Base-by-base conservation (phyloP, 2,797 vertebrate species). In the Melanotaenia nigrans region DNA sequence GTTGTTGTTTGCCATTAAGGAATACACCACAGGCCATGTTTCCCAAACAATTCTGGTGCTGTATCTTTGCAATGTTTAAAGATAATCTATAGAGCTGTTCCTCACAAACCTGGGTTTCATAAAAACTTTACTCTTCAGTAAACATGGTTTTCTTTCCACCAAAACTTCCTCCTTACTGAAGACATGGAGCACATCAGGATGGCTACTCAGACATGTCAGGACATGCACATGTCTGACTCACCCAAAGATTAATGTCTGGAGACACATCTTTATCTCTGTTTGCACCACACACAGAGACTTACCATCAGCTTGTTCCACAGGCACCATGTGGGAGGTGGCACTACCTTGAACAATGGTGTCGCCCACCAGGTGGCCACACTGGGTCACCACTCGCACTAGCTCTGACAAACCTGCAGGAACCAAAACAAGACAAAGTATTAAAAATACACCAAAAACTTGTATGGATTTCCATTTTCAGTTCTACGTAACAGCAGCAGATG, bases 301-400 rank as follows among this genome's bases (percentile, higher is more conserved):
- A 90, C 90, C 90, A 54, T 98, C 96, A 0, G 96, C 96, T 1
- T 97, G 94, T 77, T 98, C 96, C 22, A 95, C 94, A 0, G 95
- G 95, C 69, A 96, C 95, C 93, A 95, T 92, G 70, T 97, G 96
- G 56, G 96, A 96, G 73, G 96, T 97, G 33, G 95, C 94, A 0
- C 96, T 96, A 18, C 97, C 96, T 35, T 98, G 96, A 55, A 96
- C 61, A 14, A 99, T 95, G 82, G 95, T 95, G 87, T 98, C 96
- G 0, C 97, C 95, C 84, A 98, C 90, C 79, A 97, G 88, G 93
- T 98, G 96, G 82, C 95, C 95, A 33, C 97, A 96, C 82, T 95
- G 95, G 71, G 95, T 94, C 74, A 98, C 87, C 0, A 92, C 94
- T 49, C 95, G 92, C 57, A 98, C 89, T 82, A 99, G 85, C 59